A percentile compares a stretch with the other conserved stretches of the same genome.
Conservation (phyloP, 1,140 invertebrate species). For the Sitophilus oryzae region DNA sequence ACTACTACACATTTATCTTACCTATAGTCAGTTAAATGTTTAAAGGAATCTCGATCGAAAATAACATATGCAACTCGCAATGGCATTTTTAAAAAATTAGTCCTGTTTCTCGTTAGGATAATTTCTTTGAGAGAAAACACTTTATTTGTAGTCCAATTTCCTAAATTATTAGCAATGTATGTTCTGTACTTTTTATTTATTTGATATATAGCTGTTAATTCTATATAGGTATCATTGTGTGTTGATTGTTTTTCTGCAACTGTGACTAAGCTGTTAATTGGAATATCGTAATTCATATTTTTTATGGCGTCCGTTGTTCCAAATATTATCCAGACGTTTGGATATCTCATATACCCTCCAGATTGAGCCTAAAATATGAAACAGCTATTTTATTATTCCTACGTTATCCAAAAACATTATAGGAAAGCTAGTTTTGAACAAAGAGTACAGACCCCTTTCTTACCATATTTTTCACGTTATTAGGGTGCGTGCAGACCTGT, state of each 20-base stretch:
- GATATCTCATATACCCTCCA: not conserved
- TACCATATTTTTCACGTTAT: no score
- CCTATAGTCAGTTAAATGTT: conserved; percentile 5
- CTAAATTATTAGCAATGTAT: not conserved
- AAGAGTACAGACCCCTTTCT: no score
- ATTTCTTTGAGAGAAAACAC: not conserved
- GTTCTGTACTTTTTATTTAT: not conserved
- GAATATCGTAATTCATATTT: not conserved
- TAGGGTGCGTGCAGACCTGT: no score
- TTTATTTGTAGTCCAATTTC: not conserved
- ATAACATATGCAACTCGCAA: not conserved
- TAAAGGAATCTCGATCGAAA: not conserved
- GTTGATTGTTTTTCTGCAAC: not conserved
- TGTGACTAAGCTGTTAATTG: conserved; percentile 1
- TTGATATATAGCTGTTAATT: not conserved
- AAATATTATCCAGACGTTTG: conserved; percentile 1
- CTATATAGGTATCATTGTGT: not conserved
- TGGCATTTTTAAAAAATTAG: not conserved
- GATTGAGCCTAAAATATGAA: not conserved
- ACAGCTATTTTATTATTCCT: no score
- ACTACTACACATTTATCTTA: not conserved
- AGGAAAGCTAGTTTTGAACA: no score
- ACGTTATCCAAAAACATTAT: no score
- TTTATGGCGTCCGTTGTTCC: not conserved
- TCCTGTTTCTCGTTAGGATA: conserved; percentile 2